Base-by-base conservation (phyloP, 2,888 invertebrate species). In the Watsonalla cultraria region DNA sequence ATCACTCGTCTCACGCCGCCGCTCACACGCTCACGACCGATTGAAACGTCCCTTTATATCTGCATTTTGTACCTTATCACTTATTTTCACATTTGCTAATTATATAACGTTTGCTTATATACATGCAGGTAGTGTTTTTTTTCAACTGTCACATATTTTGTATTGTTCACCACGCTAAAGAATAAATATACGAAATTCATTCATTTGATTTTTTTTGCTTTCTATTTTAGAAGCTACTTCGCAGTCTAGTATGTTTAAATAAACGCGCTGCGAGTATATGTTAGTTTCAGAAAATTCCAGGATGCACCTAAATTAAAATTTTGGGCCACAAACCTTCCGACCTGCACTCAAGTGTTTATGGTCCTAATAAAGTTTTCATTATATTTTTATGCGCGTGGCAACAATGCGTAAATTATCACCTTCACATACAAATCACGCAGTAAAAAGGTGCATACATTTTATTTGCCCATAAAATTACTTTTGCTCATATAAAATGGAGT, bases 1-100 rank as follows among this genome's bases (percentile, higher is more conserved):
- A 88, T 90, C 90, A 89, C 87, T 76, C 70, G 74, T 80, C 79
- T 76, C 84, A 72, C 74, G 65, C 70, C 53, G 51, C 15, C 55
- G 50, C 55, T 37, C 15, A 54, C 37, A 45, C 57, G 52, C 59
- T 66, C 74, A 69, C 77, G 76, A 74, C 52, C 51, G 52, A 55
- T 60, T 70, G 73, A 72, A 73, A 72, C 60, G 42, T 42, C 42
- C 37, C 42, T 5, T 4, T 11, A 8, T 42, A 42, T 42, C 42
- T 42, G 11, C 42, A 42, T 42, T 42, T 42, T 42, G 42, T 42
- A 42, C 42, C 42, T 11, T 42, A 42, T 42, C 11, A 11, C 42
- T 42, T 42, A 11, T 42, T 42, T 42, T 42, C 11, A 42, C 11
- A 11, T 42, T 42, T 42, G 42, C 37, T 37, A 37, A 42, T 42